Conservation (phyloP, 1,140 invertebrate genomes). For the Atta texana region DNA sequence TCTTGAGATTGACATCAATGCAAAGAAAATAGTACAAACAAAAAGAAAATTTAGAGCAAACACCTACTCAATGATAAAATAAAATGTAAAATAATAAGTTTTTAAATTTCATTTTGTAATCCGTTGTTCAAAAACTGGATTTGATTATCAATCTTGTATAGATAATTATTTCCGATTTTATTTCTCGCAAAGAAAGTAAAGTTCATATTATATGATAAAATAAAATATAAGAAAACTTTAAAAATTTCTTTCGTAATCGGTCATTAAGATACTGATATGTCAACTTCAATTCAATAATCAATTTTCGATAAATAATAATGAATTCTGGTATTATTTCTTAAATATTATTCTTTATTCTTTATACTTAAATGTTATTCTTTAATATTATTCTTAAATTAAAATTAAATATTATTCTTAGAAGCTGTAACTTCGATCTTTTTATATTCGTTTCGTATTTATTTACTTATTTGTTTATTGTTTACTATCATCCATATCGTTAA, state of each 20-base stretch:
- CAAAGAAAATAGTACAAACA: background rate
- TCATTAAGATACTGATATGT: no score
- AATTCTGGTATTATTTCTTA: background rate
- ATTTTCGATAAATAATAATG: background rate
- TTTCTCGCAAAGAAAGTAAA: no score
- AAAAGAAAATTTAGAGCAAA: background rate
- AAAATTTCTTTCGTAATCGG: no score
- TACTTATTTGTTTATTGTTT: background rate
- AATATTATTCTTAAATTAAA: no score
- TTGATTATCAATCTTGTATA: background rate
- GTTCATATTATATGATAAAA: no score
- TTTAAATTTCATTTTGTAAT: background rate
- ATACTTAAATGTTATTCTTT: no score
- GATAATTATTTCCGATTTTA: background rate
- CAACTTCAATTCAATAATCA: background rate
- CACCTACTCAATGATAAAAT: background rate
- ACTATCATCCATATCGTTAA: background rate
- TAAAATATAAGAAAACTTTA: no score
- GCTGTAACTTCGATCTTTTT: background rate
- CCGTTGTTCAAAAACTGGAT: background rate
- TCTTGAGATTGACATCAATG: background rate
- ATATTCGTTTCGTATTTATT: background rate
- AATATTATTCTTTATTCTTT: no score
- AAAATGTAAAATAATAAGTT: background rate
- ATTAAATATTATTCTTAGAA: background rate